These are phyloP conservation scores for Isaurus tuberculatus DNA, from an alignment of 92 coral and sea anemone species.

Conservation along the genomic window DNA sequence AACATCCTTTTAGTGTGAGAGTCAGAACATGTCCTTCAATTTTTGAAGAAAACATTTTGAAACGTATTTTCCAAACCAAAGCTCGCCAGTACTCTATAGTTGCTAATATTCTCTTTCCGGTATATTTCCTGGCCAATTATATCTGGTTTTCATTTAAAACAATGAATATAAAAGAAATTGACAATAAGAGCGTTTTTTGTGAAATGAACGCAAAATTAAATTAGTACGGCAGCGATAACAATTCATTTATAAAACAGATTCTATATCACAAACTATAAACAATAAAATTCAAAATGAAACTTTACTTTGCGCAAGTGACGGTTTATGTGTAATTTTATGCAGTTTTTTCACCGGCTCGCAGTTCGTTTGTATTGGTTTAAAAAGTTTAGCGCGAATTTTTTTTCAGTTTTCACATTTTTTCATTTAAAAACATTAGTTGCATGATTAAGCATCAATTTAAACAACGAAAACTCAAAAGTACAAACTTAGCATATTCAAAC, in stretches of 20 bases:
- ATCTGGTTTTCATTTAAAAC: slow-evolving; percentile 10
- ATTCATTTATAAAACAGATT: not conserved
- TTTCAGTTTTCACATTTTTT: no score
- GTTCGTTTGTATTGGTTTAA: no score
- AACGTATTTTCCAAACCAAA: not conserved
- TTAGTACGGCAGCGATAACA: not conserved
- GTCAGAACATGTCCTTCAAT: no score
- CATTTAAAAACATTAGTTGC: no score
- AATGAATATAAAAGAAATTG: not conserved
- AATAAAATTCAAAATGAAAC: not conserved
- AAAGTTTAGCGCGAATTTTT: no score
- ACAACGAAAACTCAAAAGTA: no score
- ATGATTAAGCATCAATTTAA: no score
- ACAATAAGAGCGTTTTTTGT: not conserved
- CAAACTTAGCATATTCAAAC: no score
- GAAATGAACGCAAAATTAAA: not conserved
- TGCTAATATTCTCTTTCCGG: slow-evolving; percentile 23
- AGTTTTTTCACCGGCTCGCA: no score
- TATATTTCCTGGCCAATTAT: slow-evolving; percentile 28
- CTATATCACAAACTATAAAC: not conserved
- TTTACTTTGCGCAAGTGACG: no score
- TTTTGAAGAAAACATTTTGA: slow-evolving; percentile 11
- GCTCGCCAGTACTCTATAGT: not conserved
- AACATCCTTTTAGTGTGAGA: no score
- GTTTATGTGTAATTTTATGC: no score